Evolutionary conservation across 1,140 invertebrate genomes (phyloP).

Genomic region (Catajapyx aquilonaris): DNA sequence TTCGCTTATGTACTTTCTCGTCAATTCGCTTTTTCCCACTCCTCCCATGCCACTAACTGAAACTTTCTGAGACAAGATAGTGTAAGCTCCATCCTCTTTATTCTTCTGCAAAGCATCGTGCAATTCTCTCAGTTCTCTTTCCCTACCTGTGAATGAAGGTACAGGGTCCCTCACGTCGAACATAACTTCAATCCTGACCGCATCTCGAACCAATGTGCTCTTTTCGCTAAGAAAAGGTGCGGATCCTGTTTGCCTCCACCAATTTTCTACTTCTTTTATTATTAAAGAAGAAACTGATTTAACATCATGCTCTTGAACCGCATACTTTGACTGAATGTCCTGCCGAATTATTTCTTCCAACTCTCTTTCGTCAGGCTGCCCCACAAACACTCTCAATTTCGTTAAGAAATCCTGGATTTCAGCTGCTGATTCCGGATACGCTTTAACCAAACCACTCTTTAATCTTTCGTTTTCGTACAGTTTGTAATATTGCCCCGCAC

Average conservation of each 20-base stretch:
- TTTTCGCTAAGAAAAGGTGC: not conserved
- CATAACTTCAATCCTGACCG: constrained; percentile 1
- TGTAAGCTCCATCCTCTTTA: not conserved
- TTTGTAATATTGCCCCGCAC: too few species aligned
- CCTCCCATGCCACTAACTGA: constrained; percentile 12
- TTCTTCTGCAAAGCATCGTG: constrained; percentile 3
- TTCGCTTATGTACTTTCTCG: constrained; percentile 11
- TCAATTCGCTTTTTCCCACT: constrained; percentile 13
- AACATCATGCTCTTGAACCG: not conserved
- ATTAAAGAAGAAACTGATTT: not conserved
- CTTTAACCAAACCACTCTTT: too few species aligned
- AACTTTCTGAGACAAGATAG: constrained; percentile 4
- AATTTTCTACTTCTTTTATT: not conserved
- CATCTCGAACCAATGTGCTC: not conserved
- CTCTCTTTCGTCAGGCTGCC: not conserved
- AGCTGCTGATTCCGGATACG: too few species aligned
- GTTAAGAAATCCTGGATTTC: constrained; percentile 1
- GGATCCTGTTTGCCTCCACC: not conserved
- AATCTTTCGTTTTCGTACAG: too few species aligned
- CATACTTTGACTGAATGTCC: constrained; percentile 4
- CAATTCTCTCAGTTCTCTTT: constrained; percentile 2
- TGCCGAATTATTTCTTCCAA: constrained; percentile 1
- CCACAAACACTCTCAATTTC: not conserved
- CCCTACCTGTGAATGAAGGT: constrained; percentile 5
- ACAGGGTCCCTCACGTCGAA: constrained; percentile 6